Percentiles rank a stretch among this genome's conserved stretches.
phyloP scores from a whole-genome alignment of 2,113 vertebrate species.

The Agelaius tricolor region DNA sequence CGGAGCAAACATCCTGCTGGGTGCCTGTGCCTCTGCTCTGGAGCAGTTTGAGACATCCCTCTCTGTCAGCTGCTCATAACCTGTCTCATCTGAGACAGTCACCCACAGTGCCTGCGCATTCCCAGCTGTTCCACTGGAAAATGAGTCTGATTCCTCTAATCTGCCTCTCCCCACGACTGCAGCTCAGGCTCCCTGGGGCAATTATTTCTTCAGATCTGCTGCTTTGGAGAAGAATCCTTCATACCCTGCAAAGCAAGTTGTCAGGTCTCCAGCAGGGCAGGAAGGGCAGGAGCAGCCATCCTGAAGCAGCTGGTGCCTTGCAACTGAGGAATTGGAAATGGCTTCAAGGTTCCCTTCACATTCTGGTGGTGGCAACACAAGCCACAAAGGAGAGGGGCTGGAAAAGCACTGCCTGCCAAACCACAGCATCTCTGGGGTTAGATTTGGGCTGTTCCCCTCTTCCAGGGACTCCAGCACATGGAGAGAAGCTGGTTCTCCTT shows the following conservation, averaged over 20 bases:
- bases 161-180: neutral
- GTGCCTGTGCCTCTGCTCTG: neutral
- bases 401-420: neutral
- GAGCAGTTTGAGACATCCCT: neutral
- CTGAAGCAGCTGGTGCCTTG: neutral
- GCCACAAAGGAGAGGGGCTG: neutral
- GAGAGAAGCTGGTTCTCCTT: neutral
- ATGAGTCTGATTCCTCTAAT: slow-evolving; percentile 20
- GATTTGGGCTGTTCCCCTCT: neutral
- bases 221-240: neutral
- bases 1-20: neutral
- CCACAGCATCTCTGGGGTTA: neutral
- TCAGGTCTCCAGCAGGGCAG: neutral
- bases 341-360: neutral
- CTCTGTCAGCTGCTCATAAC: neutral
- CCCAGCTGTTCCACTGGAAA: slow-evolving; percentile 23
- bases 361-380: neutral
- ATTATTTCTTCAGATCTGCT: neutral
- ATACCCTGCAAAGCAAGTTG: neutral
- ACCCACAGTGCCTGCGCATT: neutral
- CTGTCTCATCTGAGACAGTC: neutral
- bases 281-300: neutral
- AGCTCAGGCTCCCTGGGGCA: neutral
- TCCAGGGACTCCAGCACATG: neutral
- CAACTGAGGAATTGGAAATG: neutral